Evolutionary conservation across 2,888 invertebrate species (phyloP).

Genomic region (Myopa testacea): DNA sequence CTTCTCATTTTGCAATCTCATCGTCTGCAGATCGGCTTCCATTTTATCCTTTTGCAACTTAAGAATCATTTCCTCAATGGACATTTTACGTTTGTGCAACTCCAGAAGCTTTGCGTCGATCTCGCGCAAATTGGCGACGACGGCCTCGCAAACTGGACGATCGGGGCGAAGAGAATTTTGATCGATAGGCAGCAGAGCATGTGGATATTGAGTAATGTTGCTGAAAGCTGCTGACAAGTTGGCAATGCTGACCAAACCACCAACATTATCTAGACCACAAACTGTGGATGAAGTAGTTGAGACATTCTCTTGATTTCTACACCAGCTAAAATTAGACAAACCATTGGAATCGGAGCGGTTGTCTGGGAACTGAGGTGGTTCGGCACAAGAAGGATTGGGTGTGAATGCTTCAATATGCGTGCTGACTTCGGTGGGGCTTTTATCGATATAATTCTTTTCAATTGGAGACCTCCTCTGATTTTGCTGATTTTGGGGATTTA

Average conservation of each 20-base stretch:
- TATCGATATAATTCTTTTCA: conserved; percentile 50
- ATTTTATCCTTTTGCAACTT: conserved; percentile 66
- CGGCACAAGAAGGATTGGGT: neutral
- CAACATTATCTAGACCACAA: neutral
- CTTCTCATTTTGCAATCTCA: conserved; percentile 64
- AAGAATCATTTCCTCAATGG: conserved; percentile 65
- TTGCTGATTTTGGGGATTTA: neutral
- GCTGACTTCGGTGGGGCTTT: conserved; percentile 10
- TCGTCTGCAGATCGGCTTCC: conserved; percentile 59
- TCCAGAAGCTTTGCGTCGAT: conserved; percentile 64
- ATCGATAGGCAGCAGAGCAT: conserved; percentile 47
- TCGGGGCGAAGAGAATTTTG: conserved; percentile 50
- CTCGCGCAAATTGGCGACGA: conserved; percentile 59
- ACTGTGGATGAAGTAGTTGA: neutral
- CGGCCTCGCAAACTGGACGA: conserved; percentile 53
- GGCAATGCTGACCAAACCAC: conserved; percentile 14
- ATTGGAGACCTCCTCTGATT: conserved; percentile 50
- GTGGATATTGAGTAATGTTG: conserved; percentile 32
- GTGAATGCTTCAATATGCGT: neutral
- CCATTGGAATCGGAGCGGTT: neutral
- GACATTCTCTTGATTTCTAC: neutral
- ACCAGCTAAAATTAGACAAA: neutral
- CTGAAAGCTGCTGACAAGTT: neutral
- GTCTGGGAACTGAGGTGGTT: neutral
- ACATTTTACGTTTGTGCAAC: conserved; percentile 62